phyloP scores from a whole-genome alignment of 92 coral and sea anemone species.

The Siderastrea siderea region DNA sequence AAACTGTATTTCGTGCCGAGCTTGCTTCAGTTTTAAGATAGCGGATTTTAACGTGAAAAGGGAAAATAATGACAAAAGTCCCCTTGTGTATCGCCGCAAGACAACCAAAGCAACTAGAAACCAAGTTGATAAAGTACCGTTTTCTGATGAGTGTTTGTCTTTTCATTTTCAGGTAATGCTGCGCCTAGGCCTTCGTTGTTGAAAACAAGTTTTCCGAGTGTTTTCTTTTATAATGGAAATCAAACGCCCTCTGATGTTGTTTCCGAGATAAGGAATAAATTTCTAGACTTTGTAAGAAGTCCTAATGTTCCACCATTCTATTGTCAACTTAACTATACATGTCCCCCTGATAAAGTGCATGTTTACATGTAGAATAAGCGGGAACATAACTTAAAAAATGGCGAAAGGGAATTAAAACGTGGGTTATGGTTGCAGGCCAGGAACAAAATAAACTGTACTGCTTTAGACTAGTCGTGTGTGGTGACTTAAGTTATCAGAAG shows the following conservation, averaged over 20 bases:
- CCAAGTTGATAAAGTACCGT: background rate
- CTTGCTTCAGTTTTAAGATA: no score
- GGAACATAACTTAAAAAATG: background rate
- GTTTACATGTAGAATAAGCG: background rate
- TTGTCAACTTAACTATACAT: background rate
- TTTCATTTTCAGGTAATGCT: background rate
- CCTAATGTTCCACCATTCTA: background rate
- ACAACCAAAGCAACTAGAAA: background rate
- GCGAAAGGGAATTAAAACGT: no score
- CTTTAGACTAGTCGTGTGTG: no score
- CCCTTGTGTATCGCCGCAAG: background rate
- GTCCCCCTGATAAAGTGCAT: background rate
- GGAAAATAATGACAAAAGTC: background rate
- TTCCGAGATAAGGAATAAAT: background rate
- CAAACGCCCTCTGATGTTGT: constrained; percentile 6
- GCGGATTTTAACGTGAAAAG: no score
- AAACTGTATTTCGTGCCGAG: no score
- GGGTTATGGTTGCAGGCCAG: background rate
- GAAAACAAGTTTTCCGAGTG: background rate
- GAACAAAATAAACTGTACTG: background rate
- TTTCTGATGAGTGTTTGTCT: background rate
- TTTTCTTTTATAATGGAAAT: constrained; percentile 20
- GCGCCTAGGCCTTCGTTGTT: background rate
- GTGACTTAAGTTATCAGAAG: no score
- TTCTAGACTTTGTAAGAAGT: background rate